A percentile compares a stretch with the other conserved stretches of the same genome.
These are phyloP conservation scores for Apomyelois bistriatella DNA, from an alignment of 2,888 invertebrate species.

Conservation along the genomic window DNA sequence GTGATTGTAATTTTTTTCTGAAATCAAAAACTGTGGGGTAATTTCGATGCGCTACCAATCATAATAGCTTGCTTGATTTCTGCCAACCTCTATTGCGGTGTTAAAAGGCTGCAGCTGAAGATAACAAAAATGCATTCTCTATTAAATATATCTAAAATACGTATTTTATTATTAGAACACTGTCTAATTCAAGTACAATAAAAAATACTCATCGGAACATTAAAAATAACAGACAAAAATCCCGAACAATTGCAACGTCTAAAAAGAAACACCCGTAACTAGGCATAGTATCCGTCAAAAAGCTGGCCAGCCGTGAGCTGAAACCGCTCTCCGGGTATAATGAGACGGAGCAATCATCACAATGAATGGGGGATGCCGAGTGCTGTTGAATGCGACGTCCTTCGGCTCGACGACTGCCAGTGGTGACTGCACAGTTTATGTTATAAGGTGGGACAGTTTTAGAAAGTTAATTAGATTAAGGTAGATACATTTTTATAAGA, in stretches of 20 bases:
- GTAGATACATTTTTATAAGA: too few species aligned
- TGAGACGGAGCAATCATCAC: slow-evolving; percentile 72
- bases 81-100: too few species aligned
- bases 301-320: slow-evolving; percentile 1
- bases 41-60: too few species aligned
- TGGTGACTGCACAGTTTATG: slow-evolving; percentile 8
- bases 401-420: slow-evolving; percentile 24
- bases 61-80: too few species aligned
- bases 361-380: slow-evolving; percentile 59
- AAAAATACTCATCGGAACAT: not conserved
- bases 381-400: slow-evolving; percentile 53
- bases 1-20: too few species aligned
- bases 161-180: too few species aligned
- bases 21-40: too few species aligned
- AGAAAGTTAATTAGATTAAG: too few species aligned
- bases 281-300: not conserved
- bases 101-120: too few species aligned
- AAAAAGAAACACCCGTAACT: not conserved
- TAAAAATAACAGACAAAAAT: not conserved
- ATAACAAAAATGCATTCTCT: too few species aligned
- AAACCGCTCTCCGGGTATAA: slow-evolving; percentile 35
- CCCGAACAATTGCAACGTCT: not conserved
- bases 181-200: too few species aligned
- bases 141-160: too few species aligned
- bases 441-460: slow-evolving; percentile 13